Base-by-base conservation (phyloP, 2,113 vertebrate genomes). In the Hemichromis elongatus region DNA sequence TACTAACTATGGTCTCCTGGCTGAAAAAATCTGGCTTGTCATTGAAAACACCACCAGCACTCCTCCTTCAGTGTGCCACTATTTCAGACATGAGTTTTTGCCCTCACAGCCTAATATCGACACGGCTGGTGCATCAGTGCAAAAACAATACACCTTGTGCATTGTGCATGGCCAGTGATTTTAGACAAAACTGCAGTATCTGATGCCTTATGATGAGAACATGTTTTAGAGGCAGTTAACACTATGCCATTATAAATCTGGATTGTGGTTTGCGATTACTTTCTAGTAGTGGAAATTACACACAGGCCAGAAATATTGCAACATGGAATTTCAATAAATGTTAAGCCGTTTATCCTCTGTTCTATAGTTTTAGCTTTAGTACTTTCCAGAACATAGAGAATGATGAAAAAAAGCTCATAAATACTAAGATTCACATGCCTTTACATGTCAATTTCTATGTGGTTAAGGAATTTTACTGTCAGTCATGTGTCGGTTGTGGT, bases 401-500 rank as follows among this genome's bases (percentile, higher is more conserved):
- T 77, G n/a, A 30, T 0, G 6, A 82, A 70, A 54, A 70, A 50
- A 1, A 63, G n/a, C 33, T n/a, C 59, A 63, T 12, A 87, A 54
- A 79, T 88, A 68, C 88, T 33, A 75, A 90, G 73, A 24, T 80
- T 45, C 4, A n/a, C 26, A 37, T 19, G 45, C 45, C 4, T 28
- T 63, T 52, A 33, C 8, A 0, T 10, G 79, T 85, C 8, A 77
- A 86, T 88, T 21, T 81, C 54, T 19, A 47, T 35, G 19, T 9
- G 66, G 92, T 91, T 77, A 77, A 89, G 89, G 80, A n/a, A 78
- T 57, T 83, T 85, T 7, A 7, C 87, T 30, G 80, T 47, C 90
- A 89, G 66, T 92, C 86, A 42, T 50, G 26, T 30, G 52, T 21
- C 6, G 47, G 54, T 40, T 73, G 77, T 19, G 83, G 37, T 88